phyloP scores from a whole-genome alignment of 2,888 invertebrate genomes.

The Polydesmus complanatus region DNA sequence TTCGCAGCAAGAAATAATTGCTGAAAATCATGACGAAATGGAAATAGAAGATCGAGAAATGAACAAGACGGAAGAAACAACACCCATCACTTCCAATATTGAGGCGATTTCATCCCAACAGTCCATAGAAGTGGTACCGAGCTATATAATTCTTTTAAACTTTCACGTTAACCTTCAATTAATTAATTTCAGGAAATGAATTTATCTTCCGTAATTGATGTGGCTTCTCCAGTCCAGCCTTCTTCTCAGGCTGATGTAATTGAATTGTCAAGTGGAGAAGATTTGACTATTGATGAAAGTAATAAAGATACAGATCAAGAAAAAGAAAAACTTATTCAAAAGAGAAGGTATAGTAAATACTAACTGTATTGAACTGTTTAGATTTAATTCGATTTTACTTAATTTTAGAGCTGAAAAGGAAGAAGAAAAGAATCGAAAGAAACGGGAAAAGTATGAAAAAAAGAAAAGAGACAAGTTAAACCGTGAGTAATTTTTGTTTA shows the following conservation, averaged over 20 bases:
- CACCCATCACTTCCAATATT: too few species aligned
- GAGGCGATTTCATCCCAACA: too few species aligned
- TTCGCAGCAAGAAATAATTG: not conserved
- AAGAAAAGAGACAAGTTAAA: slow-evolving; percentile 16
- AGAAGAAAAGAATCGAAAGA: slow-evolving; percentile 17
- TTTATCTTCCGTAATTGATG: too few species aligned
- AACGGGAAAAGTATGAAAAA: slow-evolving; percentile 16
- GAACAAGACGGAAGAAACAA: too few species aligned
- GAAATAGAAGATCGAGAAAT: not conserved
- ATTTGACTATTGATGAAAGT: not conserved
- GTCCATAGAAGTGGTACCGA: too few species aligned
- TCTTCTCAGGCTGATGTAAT: too few species aligned
- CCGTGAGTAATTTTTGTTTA: slow-evolving; percentile 9
- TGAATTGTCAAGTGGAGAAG: not conserved
- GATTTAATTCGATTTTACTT: not conserved
- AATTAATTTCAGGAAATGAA: too few species aligned
- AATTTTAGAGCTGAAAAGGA: slow-evolving; percentile 17
- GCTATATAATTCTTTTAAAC: too few species aligned
- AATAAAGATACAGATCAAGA: not conserved
- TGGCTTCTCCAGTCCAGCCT: too few species aligned
- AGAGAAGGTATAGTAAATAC: slow-evolving; percentile 2
- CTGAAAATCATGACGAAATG: not conserved
- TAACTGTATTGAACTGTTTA: not conserved
- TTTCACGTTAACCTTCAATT: too few species aligned
- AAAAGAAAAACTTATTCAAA: slow-evolving; percentile 1